Conservation (phyloP, 1,140 invertebrate genomes). For the Macrosteles quadrilineatus region DNA sequence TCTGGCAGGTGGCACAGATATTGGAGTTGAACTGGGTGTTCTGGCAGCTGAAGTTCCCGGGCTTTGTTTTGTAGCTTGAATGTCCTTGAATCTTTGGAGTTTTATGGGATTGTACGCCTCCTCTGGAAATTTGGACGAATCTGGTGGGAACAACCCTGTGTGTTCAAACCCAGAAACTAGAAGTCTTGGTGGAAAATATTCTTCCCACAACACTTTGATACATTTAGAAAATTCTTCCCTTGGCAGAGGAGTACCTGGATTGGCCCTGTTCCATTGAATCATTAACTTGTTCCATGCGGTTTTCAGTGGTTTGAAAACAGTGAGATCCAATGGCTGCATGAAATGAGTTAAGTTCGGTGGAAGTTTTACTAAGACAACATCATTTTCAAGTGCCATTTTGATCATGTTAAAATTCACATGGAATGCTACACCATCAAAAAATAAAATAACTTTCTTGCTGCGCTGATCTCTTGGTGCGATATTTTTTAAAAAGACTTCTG, state of each 20-base stretch:
- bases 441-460: not conserved
- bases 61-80: not conserved
- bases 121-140: not conserved
- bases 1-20: no score
- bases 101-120: not conserved
- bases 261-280: not conserved
- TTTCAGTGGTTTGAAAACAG: slow-evolving; percentile 2
- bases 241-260: slow-evolving; percentile 10
- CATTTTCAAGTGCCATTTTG: slow-evolving; percentile 6
- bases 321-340: not conserved
- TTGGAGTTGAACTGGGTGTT: no score
- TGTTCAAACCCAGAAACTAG: not conserved
- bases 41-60: no score
- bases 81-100: not conserved
- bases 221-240: not conserved
- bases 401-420: not conserved
- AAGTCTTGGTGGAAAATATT: slow-evolving; percentile 7
- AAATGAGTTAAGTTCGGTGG: not conserved
- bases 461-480: not conserved
- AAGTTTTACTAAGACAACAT: slow-evolving; percentile 2
- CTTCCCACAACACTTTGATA: not conserved
- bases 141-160: not conserved
- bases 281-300: not conserved
- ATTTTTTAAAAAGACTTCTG: not conserved
- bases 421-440: slow-evolving; percentile 2